These are phyloP conservation scores for Chlorodrepanis virens DNA, from an alignment of 2,113 vertebrate species.

Conservation along the genomic window DNA sequence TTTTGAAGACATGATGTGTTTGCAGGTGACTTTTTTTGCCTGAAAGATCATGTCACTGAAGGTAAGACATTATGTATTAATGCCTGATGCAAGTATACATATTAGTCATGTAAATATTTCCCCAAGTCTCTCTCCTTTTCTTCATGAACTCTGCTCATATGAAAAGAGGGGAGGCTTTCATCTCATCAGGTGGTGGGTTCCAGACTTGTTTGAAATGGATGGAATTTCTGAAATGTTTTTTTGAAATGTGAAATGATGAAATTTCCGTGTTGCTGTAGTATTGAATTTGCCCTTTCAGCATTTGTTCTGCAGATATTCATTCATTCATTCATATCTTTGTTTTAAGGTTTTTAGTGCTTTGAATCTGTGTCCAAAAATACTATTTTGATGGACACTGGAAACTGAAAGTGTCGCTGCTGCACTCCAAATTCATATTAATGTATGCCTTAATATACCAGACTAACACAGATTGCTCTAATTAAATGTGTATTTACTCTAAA, in stretches of 20 bases:
- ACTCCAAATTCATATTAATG: not conserved
- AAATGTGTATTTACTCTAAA: not conserved
- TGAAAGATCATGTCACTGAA: not conserved
- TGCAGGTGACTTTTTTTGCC: not conserved
- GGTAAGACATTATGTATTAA: not conserved
- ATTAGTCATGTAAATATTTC: not conserved
- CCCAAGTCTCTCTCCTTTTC: not conserved
- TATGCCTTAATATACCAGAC: constrained; percentile 51
- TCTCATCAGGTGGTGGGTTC: constrained; percentile 21
- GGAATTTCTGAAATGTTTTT: not conserved
- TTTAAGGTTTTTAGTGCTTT: not conserved
- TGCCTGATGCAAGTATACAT: not conserved
- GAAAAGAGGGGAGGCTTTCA: not conserved
- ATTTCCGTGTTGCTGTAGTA: not conserved
- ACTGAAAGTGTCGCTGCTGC: not conserved
- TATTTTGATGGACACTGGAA: not conserved
- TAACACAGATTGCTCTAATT: constrained; percentile 53
- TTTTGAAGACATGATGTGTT: not conserved
- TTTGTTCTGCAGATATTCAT: not conserved
- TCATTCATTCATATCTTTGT: not conserved
- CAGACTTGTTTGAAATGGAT: not conserved
- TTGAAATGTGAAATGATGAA: not conserved
- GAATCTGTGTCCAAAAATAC: not conserved
- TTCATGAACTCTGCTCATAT: not conserved
- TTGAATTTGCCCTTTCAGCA: not conserved